phyloP scores from a whole-genome alignment of 1,140 invertebrate genomes.

The Xylocopa sonorina region DNA sequence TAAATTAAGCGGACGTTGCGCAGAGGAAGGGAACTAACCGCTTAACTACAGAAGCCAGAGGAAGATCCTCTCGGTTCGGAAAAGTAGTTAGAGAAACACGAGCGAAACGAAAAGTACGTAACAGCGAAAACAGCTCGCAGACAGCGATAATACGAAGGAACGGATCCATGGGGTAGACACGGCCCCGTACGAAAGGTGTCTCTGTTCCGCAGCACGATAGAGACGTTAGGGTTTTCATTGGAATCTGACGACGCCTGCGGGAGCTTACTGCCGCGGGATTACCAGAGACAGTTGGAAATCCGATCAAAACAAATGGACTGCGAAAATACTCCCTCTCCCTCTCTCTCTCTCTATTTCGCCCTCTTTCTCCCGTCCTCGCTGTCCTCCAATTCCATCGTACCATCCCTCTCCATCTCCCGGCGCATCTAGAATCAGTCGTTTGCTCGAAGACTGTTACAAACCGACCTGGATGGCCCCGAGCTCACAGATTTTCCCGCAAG shows the following conservation, averaged over 20 bases:
- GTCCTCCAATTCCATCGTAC: no score
- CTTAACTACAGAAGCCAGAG: background rate
- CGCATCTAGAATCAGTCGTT: slow-evolving; percentile 29
- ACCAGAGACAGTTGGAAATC: slow-evolving; percentile 80
- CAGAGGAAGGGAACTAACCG: no score
- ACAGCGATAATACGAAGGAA: background rate
- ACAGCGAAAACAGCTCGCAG: background rate
- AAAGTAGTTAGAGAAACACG: background rate
- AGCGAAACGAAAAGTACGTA: background rate
- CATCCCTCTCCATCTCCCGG: slow-evolving; percentile 2
- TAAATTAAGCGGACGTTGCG: no score
- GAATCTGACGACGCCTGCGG: slow-evolving; percentile 76
- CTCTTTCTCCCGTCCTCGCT: slow-evolving; percentile 39
- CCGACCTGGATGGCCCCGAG: slow-evolving; percentile 50
- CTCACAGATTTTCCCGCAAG: slow-evolving; percentile 37
- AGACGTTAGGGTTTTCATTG: slow-evolving; percentile 78
- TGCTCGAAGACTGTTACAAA: slow-evolving; percentile 35
- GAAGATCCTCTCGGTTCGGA: background rate
- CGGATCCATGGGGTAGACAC: slow-evolving; percentile 28
- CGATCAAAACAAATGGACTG: slow-evolving; percentile 82
- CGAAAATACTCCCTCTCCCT: slow-evolving; percentile 71
- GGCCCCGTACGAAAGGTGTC: slow-evolving; percentile 35
- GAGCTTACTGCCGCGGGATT: slow-evolving; percentile 75
- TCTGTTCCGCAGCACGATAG: slow-evolving; percentile 39
- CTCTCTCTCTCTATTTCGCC: slow-evolving; percentile 4